Base-by-base conservation (phyloP, 2,113 vertebrate genomes). In the Nerophis ophidion region DNA sequence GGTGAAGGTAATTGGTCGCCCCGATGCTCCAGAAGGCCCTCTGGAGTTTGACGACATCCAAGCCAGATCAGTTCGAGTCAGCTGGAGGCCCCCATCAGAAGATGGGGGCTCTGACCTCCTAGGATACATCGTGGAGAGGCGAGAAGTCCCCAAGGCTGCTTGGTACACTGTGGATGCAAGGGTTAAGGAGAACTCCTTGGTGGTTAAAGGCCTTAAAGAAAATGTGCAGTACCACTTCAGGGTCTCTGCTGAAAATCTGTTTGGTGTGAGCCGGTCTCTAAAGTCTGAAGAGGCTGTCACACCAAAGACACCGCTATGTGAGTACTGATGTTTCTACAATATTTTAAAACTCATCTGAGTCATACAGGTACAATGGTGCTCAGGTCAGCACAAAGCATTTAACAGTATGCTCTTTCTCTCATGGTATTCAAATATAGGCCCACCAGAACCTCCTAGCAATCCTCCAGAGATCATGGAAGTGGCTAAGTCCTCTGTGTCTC, bases 41-140 rank as follows among this genome's bases (percentile, higher is more conserved):
- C 92, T 99, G 53, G 97, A 99, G 72, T 99, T 96, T 76, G 97
- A 99, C 6, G 96, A 99, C 65, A 95, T 99, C 80, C 96, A 98
- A 77, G 90, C 93, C 62, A 93, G 95, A 75, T 98, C 96, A 48
- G 90, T 99, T 19, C 92, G 97, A 77, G 95, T 99, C 60, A 97
- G 97, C 71, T 99, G 97, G 97, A 95, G 94, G 80, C 84, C 95
- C 63, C 93, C 97, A 10, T 90, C 93, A 34, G 95, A 99, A 61
- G 97, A 99, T 1, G 96, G 97, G 15, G 95, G 97, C 15, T 91
- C 95, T 0, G 97, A 99, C 71, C 90, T 99, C 67, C 79, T 95
- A 53, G 96, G 96, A 36, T 99, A 99, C 76, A 87, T 95, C 7
- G 89, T 99, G 60, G 95, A 98, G 75, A 94, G 95, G 75, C 87